Evolutionary conservation across 1,140 invertebrate species (phyloP), one percentile per base, ranked within the genome.

Genomic region (Gryon sp.): DNA sequence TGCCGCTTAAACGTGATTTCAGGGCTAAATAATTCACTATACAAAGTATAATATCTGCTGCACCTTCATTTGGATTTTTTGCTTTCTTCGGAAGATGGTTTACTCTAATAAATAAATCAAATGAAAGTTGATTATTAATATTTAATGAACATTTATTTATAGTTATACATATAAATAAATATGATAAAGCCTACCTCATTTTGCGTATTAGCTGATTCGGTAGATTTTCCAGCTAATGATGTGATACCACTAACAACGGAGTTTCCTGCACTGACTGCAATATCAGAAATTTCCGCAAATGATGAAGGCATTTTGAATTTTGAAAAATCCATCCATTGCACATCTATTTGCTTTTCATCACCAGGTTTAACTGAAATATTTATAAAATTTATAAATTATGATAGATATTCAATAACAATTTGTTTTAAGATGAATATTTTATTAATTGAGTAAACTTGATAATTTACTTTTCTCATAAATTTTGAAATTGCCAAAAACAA

Each of bases 351-450:
- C 70, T 82, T 83, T 8, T 50, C 69, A 55, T 86, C 85, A 19
- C 82, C 87, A 7, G 87, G 87, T 78, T 88, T 89, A 14, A 88
- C 87, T 89, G 53, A 69, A 85, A 84, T 78, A 41, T 19, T 16
- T 14, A 4, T 14, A 16, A 4, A 38, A 38, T 38, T 2, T 2
- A 66, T 76, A n/a, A n/a, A n/a, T n/a, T n/a, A n/a, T n/a, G n/a
- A n/a, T n/a, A n/a, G n/a, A n/a, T n/a, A n/a, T n/a, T n/a, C n/a
- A n/a, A n/a, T n/a, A n/a, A n/a, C n/a, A n/a, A n/a, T n/a, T n/a
- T n/a, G n/a, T n/a, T n/a, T n/a, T n/a, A n/a, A n/a, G n/a, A n/a
- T n/a, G n/a, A n/a, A n/a, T n/a, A n/a, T n/a, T n/a, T n/a, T n/a
- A n/a, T n/a, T n/a, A n/a, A n/a, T n/a, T n/a, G n/a, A n/a, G n/a